phyloP scores from a whole-genome alignment of 2,113 vertebrate species.

The Trogon surrucura region DNA sequence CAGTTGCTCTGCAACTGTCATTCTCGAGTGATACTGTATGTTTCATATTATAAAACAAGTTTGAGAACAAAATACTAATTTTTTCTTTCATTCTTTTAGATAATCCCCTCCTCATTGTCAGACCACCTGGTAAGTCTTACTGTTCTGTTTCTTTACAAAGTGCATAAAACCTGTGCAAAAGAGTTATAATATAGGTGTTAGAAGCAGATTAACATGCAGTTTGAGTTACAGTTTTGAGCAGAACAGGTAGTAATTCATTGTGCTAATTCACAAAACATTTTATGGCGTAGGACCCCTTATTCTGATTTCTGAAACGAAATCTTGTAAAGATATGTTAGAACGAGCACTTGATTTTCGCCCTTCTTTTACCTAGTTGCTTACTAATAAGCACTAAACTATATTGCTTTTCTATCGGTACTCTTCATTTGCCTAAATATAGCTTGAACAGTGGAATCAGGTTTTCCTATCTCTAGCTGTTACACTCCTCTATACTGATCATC shows the following conservation, averaged over 20 bases:
- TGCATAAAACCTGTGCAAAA: neutral
- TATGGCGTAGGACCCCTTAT: neutral
- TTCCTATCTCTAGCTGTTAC: neutral
- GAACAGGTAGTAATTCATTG: neutral
- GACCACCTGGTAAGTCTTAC: constrained; percentile 90
- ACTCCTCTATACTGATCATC: neutral
- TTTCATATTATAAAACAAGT: neutral
- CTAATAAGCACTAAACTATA: neutral
- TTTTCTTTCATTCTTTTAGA: constrained; percentile 69
- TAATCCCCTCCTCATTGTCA: constrained; percentile 85
- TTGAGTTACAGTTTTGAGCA: neutral
- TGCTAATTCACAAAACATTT: neutral
- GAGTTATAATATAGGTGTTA: neutral
- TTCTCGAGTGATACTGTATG: neutral
- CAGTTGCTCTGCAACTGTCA: neutral
- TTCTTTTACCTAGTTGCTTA: neutral
- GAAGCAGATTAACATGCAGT: neutral
- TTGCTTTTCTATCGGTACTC: neutral
- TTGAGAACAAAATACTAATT: neutral
- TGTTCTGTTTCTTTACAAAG: neutral
- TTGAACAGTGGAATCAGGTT: neutral
- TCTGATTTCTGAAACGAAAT: neutral
- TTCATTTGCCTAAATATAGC: neutral
- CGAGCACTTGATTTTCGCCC: neutral
- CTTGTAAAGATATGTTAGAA: neutral